Evolutionary conservation across 2,888 invertebrate genomes (phyloP).

Genomic region (Synergus itoensis): DNA sequence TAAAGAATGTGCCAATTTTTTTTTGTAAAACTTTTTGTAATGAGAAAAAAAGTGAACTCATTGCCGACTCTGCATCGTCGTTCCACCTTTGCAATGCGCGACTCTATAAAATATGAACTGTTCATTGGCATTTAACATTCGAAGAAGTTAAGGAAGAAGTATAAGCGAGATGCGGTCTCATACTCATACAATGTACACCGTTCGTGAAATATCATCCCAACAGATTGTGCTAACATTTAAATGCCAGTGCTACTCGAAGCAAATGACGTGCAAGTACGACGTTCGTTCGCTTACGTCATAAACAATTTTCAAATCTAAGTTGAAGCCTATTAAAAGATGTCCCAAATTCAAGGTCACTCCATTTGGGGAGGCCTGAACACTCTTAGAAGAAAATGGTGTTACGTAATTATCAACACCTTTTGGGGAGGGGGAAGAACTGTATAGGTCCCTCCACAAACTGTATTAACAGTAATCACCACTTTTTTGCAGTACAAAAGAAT

Average conservation of each 20-base stretch:
- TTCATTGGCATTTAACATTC: slow-evolving; percentile 75
- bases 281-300: background rate
- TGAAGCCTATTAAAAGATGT: too few relatives aligned
- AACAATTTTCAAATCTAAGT: background rate
- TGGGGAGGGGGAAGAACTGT: too few relatives aligned
- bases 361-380: too few relatives aligned
- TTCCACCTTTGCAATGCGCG: background rate
- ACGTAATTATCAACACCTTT: too few relatives aligned
- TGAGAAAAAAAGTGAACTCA: background rate
- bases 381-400: too few relatives aligned
- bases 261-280: background rate
- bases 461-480: too few relatives aligned
- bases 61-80: background rate
- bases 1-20: background rate
- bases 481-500: too few relatives aligned
- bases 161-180: slow-evolving; percentile 59
- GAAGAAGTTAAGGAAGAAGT: slow-evolving; percentile 63
- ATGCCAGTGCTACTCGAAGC: slow-evolving; percentile 70
- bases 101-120: slow-evolving; percentile 45
- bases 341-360: too few relatives aligned
- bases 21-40: background rate
- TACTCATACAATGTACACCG: slow-evolving; percentile 45
- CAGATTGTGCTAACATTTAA: slow-evolving; percentile 65
- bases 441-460: too few relatives aligned
- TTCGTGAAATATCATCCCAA: slow-evolving; percentile 71